phyloP scores from a whole-genome alignment of 2,113 vertebrate genomes.

The Grus americana region DNA sequence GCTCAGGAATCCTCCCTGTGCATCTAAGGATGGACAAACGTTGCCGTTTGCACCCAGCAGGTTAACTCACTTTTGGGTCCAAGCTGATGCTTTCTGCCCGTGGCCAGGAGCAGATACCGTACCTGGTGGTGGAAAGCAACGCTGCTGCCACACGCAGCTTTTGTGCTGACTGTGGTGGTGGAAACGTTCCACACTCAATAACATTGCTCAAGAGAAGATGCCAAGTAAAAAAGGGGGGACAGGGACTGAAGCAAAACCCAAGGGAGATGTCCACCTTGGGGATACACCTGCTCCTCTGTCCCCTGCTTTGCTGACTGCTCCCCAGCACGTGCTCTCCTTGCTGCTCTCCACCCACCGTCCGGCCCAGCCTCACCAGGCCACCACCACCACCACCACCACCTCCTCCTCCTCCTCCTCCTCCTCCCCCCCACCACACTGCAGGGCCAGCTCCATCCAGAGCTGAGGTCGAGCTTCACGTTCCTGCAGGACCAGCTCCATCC shows the following conservation, averaged over 20 bases:
- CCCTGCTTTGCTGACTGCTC: neutral
- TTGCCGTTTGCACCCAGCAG: neutral
- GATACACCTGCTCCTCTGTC: neutral
- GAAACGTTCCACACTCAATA: rapidly evolving
- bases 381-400: no score
- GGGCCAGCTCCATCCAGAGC: neutral
- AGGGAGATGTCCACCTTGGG: neutral
- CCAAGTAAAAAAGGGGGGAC: neutral
- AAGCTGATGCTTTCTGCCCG: neutral
- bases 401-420: neutral
- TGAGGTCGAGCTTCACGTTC: neutral
- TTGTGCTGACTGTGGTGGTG: neutral
- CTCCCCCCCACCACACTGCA: neutral
- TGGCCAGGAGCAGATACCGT: neutral
- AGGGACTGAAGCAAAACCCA: neutral
- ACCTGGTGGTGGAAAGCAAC: neutral
- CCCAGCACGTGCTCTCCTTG: neutral
- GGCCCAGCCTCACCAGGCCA: neutral
- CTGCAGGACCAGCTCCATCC: neutral
- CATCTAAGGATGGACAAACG: rapidly evolving
- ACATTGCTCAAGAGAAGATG: neutral
- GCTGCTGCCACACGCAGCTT: neutral
- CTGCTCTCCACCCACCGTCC: neutral
- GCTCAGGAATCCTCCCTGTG: neutral
- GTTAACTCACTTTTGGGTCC: neutral